Evolutionary conservation across 2,797 vertebrate genomes (phyloP), one percentile per base, ranked within the genome.

Genomic region (Sardinella longiceps): DNA sequence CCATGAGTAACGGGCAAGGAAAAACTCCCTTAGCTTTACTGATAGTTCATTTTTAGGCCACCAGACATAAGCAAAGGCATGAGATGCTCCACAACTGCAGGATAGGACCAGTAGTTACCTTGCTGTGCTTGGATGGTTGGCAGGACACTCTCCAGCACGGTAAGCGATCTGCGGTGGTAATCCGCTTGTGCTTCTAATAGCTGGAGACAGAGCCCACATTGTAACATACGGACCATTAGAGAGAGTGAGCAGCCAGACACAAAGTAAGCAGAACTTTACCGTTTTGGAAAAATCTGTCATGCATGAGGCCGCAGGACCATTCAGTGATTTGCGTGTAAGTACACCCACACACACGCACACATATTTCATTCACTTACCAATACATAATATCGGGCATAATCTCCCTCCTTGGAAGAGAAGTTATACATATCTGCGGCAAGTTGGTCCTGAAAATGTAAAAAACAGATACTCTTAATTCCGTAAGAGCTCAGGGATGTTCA

Each of bases 181-280:
- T 99, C 98, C 91, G 98, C 98, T 96, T 99, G 98, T 93, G 97
- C 97, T 94, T 99, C 98, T 96, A 99, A 96, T 94, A 99, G 97
- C 98, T 99, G 91, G 93, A 94, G 95, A 96, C 92, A 97, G 91
- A 94, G 95, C 93, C 93, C n/a, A 89, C 43, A 85, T 82, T 82
- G 86, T 85, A 50, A 37, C 77, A 92, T 89, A 84, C 90, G 94
- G 25, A 30, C 81, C 1, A 20, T 28, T 63, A n/a, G 5, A 85
- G 82, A 25, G 37, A 50, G 56, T 85, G 56, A 83, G 86, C 86
- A 86, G 81, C 81, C 6, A 70, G 48, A 80, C 66, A 28, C 86
- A 93, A 89, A 86, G 93, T 86, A 92, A 86, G 90, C 87, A 86
- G 10, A 25, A 51, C 74, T 25, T 81, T 86, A 87, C 90, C 93